Evolutionary conservation across 2,888 invertebrate genomes (phyloP).

Genomic region (Plutella xylostella): DNA sequence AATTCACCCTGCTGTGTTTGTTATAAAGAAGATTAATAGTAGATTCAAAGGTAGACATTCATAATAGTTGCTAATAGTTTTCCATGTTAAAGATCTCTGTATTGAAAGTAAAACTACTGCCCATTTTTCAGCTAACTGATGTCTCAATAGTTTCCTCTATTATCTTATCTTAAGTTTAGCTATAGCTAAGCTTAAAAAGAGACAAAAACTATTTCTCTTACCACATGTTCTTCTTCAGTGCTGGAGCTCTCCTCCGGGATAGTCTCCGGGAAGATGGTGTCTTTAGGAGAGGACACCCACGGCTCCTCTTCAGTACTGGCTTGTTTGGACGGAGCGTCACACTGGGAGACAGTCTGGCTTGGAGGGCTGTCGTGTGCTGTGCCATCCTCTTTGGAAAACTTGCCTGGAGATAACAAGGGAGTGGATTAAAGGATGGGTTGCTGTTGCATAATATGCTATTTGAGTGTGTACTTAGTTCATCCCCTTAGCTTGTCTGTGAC

Average conservation of each 20-base stretch:
- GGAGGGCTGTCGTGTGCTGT: slow-evolving; percentile 70
- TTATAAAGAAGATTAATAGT: too few relatives aligned
- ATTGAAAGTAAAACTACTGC: too few relatives aligned
- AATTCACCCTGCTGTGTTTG: background rate
- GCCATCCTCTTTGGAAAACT: slow-evolving; percentile 57
- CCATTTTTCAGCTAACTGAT: too few relatives aligned
- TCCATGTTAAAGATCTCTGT: too few relatives aligned
- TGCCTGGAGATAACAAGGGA: slow-evolving; percentile 36
- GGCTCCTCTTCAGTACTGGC: slow-evolving; percentile 75
- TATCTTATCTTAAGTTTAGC: too few relatives aligned
- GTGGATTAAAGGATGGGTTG: too few relatives aligned
- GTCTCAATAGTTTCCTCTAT: too few relatives aligned
- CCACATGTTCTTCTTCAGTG: slow-evolving; percentile 92
- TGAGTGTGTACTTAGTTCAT: slow-evolving; percentile 1
- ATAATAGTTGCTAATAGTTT: too few relatives aligned
- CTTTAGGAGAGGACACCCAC: slow-evolving; percentile 90
- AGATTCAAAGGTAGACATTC: too few relatives aligned
- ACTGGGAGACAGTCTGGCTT: slow-evolving; percentile 66
- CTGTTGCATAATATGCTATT: too few relatives aligned
- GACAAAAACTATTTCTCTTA: slow-evolving; percentile 47
- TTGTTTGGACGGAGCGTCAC: slow-evolving; percentile 64
- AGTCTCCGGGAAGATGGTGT: slow-evolving; percentile 90
- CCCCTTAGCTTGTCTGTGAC: too few relatives aligned
- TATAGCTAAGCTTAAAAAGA: too few relatives aligned
- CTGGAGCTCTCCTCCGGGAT: slow-evolving; percentile 94